phyloP scores from a whole-genome alignment of 1,140 invertebrate genomes.

The Aporrectodea caliginosa region DNA sequence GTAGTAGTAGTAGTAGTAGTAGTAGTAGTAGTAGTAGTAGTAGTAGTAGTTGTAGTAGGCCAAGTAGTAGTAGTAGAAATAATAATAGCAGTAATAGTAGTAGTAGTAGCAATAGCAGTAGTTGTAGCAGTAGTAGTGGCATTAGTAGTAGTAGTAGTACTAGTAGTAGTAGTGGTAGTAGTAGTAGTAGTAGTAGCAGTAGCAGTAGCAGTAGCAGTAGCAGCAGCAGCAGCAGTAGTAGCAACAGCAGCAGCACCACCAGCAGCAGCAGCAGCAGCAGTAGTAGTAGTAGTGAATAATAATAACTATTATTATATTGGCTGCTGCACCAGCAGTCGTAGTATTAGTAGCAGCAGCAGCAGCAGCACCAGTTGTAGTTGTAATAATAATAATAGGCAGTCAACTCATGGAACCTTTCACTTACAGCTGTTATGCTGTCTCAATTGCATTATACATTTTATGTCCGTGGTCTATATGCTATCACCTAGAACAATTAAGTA shows the following conservation, averaged over 20 bases:
- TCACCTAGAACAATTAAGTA: too few relatives aligned
- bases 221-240: neutral
- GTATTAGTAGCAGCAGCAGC: too few relatives aligned
- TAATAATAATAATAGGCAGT: too few relatives aligned
- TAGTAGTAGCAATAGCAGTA: slow-evolving; percentile 7
- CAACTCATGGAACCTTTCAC: too few relatives aligned
- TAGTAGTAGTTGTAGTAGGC: too few relatives aligned
- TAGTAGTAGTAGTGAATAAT: too few relatives aligned
- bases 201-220: slow-evolving; percentile 7
- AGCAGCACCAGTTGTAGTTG: neutral
- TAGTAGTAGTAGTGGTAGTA: slow-evolving; percentile 7
- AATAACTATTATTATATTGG: neutral
- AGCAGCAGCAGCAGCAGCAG: slow-evolving; percentile 6
- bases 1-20: slow-evolving; percentile 7
- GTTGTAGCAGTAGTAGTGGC: too few relatives aligned
- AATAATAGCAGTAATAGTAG: neutral
- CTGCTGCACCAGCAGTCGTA: neutral
- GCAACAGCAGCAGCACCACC: neutral
- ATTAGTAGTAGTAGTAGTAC: too few relatives aligned
- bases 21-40: slow-evolving; percentile 7
- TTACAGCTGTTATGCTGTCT: too few relatives aligned
- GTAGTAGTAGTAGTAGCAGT: slow-evolving; percentile 7
- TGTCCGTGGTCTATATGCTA: too few relatives aligned
- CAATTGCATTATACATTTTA: too few relatives aligned
- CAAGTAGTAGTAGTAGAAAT: too few relatives aligned